phyloP scores from a whole-genome alignment of 2,113 vertebrate species.

The human region GRCh38 chr6:167011501-167012000 shows the following conservation, averaged over 20 bases:
- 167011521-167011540: fast-evolving
- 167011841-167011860: background rate
- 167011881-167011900: background rate
- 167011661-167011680: background rate
- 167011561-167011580: fast-evolving
- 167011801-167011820: too few species aligned
- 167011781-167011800: background rate
- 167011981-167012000: background rate
- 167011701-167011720: background rate
- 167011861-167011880: background rate
- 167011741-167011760: background rate
- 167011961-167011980: background rate
- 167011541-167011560: background rate
- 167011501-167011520: background rate
- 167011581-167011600: fast-evolving
- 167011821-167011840: background rate
- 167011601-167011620: background rate
- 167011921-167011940: too few species aligned
- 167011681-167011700: background rate
- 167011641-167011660: background rate
- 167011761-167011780: too few species aligned
- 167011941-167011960: background rate
- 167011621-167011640: background rate
- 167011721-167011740: background rate
- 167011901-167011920: background rate